These are phyloP conservation scores for Trinectes maculatus DNA, from an alignment of 2,113 vertebrate genomes.

Conservation along the genomic window DNA sequence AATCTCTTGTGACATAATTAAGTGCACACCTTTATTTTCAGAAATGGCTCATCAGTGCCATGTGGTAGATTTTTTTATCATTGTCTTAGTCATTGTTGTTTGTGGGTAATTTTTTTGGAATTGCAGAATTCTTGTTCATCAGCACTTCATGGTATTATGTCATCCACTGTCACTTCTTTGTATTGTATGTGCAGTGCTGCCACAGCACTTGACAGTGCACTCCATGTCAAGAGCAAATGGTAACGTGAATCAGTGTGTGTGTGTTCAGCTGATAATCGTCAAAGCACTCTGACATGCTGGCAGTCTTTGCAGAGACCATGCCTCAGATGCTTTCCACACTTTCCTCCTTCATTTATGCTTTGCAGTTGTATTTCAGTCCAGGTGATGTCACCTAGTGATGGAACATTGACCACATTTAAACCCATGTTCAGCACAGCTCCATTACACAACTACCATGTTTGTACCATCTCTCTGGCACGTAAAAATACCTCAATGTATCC, in stretches of 20 bases:
- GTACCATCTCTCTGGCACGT: constrained; percentile 14
- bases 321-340: constrained; percentile 19
- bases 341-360: neutral
- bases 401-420: constrained; percentile 10
- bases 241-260: constrained; percentile 13
- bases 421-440: neutral
- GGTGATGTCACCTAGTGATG: too few species aligned
- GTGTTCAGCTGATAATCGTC: neutral
- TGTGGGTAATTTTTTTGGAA: constrained; percentile 59
- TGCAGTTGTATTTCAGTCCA: neutral
- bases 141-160: neutral
- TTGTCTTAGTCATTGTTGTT: constrained; percentile 1
- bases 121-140: constrained; percentile 68
- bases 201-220: constrained; percentile 19
- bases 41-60: constrained; percentile 4
- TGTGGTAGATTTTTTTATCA: neutral
- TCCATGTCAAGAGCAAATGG: constrained; percentile 7
- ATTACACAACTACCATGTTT: constrained; percentile 10
- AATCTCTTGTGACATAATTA: constrained; percentile 10
- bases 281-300: constrained; percentile 2
- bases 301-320: neutral
- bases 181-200: neutral
- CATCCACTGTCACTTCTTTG: constrained; percentile 6
- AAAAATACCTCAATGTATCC: constrained; percentile 57
- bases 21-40: constrained; percentile 15